These are phyloP conservation scores for Felis catus DNA, from an alignment of 2,113 vertebrate species.

Conservation along the genomic window DNA sequence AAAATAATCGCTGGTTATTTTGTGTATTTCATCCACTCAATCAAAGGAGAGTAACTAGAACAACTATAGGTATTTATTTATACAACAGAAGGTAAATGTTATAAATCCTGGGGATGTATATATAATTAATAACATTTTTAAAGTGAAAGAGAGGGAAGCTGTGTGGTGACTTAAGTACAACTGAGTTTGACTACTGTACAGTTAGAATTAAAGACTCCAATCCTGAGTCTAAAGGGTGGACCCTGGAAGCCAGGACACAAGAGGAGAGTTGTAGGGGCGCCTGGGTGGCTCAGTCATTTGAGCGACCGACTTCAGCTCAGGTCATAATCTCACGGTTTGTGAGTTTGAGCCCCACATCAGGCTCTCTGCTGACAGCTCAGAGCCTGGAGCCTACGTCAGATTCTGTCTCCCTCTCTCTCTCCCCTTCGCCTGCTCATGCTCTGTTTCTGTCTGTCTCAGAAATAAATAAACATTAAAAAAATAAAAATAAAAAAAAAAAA, in stretches of 20 bases:
- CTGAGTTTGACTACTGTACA: neutral
- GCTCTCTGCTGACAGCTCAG: no score
- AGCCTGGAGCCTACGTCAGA: no score
- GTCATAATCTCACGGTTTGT: no score
- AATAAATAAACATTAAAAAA: no score
- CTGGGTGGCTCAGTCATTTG: no score
- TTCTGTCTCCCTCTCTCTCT: no score
- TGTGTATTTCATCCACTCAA: neutral
- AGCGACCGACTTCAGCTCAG: no score
- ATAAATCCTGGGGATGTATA: neutral
- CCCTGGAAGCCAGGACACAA: neutral
- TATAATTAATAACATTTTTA: neutral
- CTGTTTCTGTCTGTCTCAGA: no score
- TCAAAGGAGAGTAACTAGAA: neutral
- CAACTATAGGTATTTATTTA: neutral
- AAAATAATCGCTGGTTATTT: neutral
- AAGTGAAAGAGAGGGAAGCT: neutral
- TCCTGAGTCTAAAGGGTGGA: neutral
- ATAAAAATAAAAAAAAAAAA: no score
- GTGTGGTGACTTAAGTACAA: neutral
- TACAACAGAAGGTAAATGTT: neutral
- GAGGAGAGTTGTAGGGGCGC: no score
- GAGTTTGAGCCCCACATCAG: no score
- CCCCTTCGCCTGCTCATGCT: no score
- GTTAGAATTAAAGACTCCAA: neutral